phyloP scores from a whole-genome alignment of 2,888 invertebrate genomes.

The Drosophila cyrtoloma region DNA sequence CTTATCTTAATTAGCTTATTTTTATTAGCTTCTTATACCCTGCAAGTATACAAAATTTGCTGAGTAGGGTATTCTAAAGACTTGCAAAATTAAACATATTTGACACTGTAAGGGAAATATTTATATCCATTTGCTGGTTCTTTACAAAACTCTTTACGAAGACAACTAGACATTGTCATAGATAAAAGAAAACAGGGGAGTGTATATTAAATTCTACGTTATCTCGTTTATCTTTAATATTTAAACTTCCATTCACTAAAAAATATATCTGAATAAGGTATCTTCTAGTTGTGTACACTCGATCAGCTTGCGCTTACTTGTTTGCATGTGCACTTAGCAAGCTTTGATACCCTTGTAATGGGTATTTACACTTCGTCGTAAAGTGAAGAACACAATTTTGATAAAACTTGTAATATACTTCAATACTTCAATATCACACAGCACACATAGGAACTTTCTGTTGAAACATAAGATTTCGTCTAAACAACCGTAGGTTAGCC shows the following conservation, averaged over 20 bases:
- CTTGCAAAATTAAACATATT: not conserved
- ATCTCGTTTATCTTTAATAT: not conserved
- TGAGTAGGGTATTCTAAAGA: not conserved
- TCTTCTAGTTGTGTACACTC: not conserved
- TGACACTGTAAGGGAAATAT: not conserved
- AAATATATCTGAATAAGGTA: not conserved
- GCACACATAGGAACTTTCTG: not conserved
- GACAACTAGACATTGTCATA: not conserved
- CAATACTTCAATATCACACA: not conserved
- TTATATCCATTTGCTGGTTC: not conserved
- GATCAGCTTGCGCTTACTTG: not conserved
- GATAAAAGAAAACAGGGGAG: not conserved
- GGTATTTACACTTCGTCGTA: not conserved
- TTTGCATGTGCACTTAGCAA: conserved; percentile 26
- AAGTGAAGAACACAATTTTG: not conserved
- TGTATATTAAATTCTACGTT: not conserved
- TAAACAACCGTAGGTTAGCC: not conserved
- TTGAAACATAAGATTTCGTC: not conserved
- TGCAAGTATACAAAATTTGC: not conserved
- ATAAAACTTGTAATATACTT: no score
- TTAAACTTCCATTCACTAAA: not conserved
- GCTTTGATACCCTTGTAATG: not conserved
- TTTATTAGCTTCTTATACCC: conserved; percentile 23
- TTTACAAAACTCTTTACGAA: not conserved
- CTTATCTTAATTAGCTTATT: conserved; percentile 50